Base-by-base conservation (phyloP, 2,797 vertebrate species). In the Pantherophis alleghaniensis region DNA sequence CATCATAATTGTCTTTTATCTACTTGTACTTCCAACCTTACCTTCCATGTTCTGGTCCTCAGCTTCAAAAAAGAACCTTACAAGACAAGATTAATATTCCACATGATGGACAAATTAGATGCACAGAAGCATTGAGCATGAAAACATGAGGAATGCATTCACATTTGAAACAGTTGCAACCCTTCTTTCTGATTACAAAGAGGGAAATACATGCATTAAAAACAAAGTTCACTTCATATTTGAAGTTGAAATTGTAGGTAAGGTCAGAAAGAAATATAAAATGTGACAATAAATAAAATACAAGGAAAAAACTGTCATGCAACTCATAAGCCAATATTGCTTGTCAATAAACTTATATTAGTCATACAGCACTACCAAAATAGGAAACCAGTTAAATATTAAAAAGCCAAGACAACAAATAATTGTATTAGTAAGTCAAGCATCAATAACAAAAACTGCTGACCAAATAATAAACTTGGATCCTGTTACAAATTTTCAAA, bases 61-160 rank as follows among this genome's bases (percentile, higher is more conserved):
- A 97, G 96, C 93, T 97, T 97, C 97, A 97, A 96, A 97, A 96
- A 96, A 98, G 97, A 98, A 74, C 69, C 96, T 98, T 98, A 98
- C 37, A 97, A 98, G 96, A 97, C 97, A 98, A 95, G 97, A 97
- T 93, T 98, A 97, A 98, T 97, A 98, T 96, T 97, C 97, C 96
- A 98, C 97, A 97, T 97, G 98, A 96, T 97, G 97, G 96, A 97
- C 96, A 97, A 97, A 98, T 97, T 96, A 96, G 96, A 97, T 97
- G 97, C 96, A 97, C 97, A 97, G 96, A 97, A 98, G 97, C 96
- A 96, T 97, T 96, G 97, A 94, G 97, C 95, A 98, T 94, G 96
- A 97, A 98, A 96, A 97, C 94, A 97, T 96, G 97, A 98, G 98
- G 97, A 95, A 97, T 92, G 97, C 96, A 97, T 95, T 96, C 96